Conservation (phyloP, 2,797 vertebrate genomes). For the Aldrovandia affinis region DNA sequence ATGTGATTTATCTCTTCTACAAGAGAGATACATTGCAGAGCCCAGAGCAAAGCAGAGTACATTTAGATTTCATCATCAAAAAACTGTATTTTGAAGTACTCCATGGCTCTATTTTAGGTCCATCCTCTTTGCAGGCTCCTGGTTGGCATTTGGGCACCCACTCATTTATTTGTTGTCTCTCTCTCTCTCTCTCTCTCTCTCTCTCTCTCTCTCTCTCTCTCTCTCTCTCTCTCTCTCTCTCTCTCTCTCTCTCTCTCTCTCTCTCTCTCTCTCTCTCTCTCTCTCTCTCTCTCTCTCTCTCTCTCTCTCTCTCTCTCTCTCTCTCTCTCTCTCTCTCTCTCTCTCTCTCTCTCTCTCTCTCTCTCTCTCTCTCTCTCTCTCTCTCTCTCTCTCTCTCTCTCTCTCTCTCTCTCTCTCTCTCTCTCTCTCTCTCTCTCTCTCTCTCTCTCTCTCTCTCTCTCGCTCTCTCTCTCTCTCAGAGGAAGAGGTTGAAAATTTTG, state of each 20-base stretch:
- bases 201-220: too few species aligned
- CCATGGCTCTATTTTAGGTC: too few species aligned
- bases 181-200: background rate
- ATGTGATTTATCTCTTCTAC: too few species aligned
- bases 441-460: slow-evolving; percentile 41
- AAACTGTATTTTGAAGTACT: background rate
- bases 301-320: too few species aligned
- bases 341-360: too few species aligned
- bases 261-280: background rate
- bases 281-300: too few species aligned
- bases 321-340: too few species aligned
- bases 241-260: background rate
- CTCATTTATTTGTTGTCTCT: too few species aligned
- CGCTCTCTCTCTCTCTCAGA: slow-evolving; percentile 58
- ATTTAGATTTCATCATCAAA: background rate
- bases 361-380: too few species aligned
- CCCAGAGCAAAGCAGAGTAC: background rate
- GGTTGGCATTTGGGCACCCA: too few species aligned
- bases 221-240: background rate
- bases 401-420: background rate
- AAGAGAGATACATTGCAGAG: background rate
- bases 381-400: background rate
- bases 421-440: background rate
- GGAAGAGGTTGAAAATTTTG: slow-evolving; percentile 90
- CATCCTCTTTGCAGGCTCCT: background rate